Base-by-base conservation (phyloP, 2,797 vertebrate genomes). In the Notolabrus celidotus region DNA sequence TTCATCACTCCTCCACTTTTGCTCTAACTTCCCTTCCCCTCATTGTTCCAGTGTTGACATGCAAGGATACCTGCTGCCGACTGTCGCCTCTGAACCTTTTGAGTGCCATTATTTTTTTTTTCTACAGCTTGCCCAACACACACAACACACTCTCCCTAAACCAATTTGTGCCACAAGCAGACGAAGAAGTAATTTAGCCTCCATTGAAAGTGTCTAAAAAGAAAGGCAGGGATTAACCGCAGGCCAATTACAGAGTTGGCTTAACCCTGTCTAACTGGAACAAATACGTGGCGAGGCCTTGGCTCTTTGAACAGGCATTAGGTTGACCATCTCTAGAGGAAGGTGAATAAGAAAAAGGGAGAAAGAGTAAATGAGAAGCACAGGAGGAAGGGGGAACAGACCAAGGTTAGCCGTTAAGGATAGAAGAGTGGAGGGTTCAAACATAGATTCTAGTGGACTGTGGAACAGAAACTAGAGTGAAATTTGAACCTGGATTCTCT, bases 201-300 rank as follows among this genome's bases (percentile, higher is more conserved):
- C 61, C 63, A 76, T 74, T 88, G 81, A 86, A 91, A 86, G 77
- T 77, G 68, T 76, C 69, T 84, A 78, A 86, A 85, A 90, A 88
- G 80, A 86, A 91, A 89, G 82, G 75, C 69, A 57, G 83, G 85
- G 89, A 91, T 93, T 91, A 92, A 87, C 86, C 29, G 36, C 57
- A 43, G 88, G 66, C 84, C 90, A 92, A 91, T 92, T 91, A 89
- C 86, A 89, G 87, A 91, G 77, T 86, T 89, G 88, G 87, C 80
- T 91, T 80, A 88, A 88, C 79, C 85, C 77, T 52, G 79, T 81
- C 80, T 86, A 79, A 84, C 85, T 86, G 85, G 90, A 87, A 89
- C 86, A 89, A 89, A 87, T 82, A 88, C 65, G 51, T 33, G 74
- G 61, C 63, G 34, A 57, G 47, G 74, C 41, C 60, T 61, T 45